A percentile compares a stretch with the other conserved stretches of the same genome.
phyloP scores from a whole-genome alignment of 1,140 invertebrate species.

The Telenomus remus region DNA sequence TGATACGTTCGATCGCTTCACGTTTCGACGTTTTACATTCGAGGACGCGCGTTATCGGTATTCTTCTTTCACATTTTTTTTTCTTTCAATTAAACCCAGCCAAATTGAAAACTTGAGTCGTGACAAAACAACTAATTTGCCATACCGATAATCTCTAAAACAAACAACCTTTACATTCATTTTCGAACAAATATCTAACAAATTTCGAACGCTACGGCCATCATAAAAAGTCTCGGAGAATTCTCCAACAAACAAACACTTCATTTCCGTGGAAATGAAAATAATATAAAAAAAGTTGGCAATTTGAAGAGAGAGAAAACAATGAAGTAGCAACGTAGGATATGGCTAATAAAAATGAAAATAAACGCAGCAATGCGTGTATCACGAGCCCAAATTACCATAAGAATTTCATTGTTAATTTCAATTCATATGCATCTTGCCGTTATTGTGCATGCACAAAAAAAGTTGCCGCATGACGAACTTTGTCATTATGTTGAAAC shows the following conservation, averaged over 20 bases:
- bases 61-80: constrained; percentile 21
- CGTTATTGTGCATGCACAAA: constrained; percentile 11
- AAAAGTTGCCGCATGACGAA: constrained; percentile 38
- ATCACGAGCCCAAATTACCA: constrained; percentile 47
- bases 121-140: constrained; percentile 29
- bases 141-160: too few species aligned
- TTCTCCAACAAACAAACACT: constrained; percentile 16
- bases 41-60: constrained; percentile 53
- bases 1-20: constrained; percentile 44
- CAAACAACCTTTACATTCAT: too few species aligned
- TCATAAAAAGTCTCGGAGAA: too few species aligned
- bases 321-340: too few species aligned
- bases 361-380: constrained; percentile 43
- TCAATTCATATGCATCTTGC: constrained; percentile 49
- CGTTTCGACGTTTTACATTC: constrained; percentile 52
- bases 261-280: constrained; percentile 12
- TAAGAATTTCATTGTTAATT: constrained; percentile 55
- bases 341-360: constrained; percentile 41
- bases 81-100: constrained; percentile 50
- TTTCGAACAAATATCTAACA: too few species aligned
- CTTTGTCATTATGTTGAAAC: constrained; percentile 59
- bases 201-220: too few species aligned
- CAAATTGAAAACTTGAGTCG: constrained; percentile 47
- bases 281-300: too few species aligned
- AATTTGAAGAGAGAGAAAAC: too few species aligned